These are phyloP conservation scores for Lydus trimaculatus DNA, from an alignment of 2,888 invertebrate genomes.

Conservation along the genomic window DNA sequence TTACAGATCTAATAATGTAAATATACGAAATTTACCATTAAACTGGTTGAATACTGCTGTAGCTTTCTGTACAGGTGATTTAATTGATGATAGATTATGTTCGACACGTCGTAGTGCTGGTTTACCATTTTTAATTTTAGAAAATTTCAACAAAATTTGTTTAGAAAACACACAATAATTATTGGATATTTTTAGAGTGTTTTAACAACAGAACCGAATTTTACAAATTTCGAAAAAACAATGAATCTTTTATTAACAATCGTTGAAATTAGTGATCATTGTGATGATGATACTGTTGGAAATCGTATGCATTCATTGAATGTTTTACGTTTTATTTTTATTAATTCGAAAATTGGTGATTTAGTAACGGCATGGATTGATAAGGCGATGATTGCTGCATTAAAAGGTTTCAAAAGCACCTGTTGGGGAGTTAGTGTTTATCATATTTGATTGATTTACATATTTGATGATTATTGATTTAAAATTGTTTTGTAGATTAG, in stretches of 20 bases:
- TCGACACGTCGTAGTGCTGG: conserved; percentile 93
- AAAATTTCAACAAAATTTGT: conserved; percentile 45
- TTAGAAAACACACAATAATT: background rate
- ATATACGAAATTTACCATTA: conserved; percentile 68
- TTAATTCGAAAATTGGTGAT: conserved; percentile 79
- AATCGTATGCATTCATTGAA: conserved; percentile 83
- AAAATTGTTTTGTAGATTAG: conserved; percentile 68
- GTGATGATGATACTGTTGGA: conserved; percentile 56
- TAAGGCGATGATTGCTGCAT: conserved; percentile 73
- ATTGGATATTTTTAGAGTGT: conserved; percentile 68
- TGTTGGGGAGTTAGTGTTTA: conserved; percentile 76
- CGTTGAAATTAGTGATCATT: conserved; percentile 56
- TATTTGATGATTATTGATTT: too few species aligned
- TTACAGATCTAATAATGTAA: conserved; percentile 52
- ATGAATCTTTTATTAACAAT: conserved; percentile 65
- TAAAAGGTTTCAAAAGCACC: conserved; percentile 75
- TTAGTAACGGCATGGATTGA: conserved; percentile 73
- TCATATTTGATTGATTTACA: background rate
- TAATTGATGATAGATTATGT: conserved; percentile 67
- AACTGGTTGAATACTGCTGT: conserved; percentile 69
- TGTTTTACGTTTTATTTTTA: conserved; percentile 81
- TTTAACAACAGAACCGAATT: conserved; percentile 72
- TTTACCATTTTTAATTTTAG: conserved; percentile 90
- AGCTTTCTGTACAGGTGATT: conserved; percentile 65
- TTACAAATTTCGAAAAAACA: conserved; percentile 62